Percentiles rank a stretch among this genome's conserved stretches.
phyloP scores from a whole-genome alignment of 2,888 invertebrate genomes.

The Meta bourneti region DNA sequence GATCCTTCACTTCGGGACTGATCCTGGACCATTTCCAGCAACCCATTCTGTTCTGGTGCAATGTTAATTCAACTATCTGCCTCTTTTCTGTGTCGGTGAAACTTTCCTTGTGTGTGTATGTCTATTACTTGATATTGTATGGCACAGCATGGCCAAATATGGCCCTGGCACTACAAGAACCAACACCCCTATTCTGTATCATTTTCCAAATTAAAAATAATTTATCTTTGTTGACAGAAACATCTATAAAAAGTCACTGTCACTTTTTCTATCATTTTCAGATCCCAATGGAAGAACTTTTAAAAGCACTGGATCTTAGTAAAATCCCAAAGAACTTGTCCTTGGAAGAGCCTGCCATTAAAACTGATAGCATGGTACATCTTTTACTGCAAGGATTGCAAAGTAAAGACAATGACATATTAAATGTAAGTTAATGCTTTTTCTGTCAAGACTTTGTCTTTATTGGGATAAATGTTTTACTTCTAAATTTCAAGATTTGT shows the following conservation, averaged over 20 bases:
- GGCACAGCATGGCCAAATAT: no score
- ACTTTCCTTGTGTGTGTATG: no score
- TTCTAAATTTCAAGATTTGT: not conserved
- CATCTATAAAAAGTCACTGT: no score
- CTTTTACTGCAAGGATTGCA: slow-evolving; percentile 90
- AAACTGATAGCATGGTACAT: slow-evolving; percentile 88
- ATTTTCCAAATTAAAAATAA: no score
- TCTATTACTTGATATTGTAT: no score
- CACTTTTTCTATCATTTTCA: slow-evolving; percentile 5
- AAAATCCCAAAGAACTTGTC: slow-evolving; percentile 44
- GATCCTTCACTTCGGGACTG: no score
- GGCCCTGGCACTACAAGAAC: no score
- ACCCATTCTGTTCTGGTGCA: no score
- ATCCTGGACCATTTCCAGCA: no score
- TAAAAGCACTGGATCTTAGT: slow-evolving; percentile 58
- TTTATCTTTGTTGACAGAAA: not conserved
- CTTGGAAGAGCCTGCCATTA: slow-evolving; percentile 51
- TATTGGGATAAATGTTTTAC: not conserved
- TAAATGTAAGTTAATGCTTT: slow-evolving; percentile 80
- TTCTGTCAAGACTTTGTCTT: not conserved
- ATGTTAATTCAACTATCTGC: no score
- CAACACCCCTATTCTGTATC: no score
- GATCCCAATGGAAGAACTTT: slow-evolving; percentile 68
- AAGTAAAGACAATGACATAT: slow-evolving; percentile 88
- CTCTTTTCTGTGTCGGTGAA: no score